These are phyloP conservation scores for Cricetomys ansorgei DNA, from an alignment of 2,113 vertebrate species.

Conservation along the genomic window DNA sequence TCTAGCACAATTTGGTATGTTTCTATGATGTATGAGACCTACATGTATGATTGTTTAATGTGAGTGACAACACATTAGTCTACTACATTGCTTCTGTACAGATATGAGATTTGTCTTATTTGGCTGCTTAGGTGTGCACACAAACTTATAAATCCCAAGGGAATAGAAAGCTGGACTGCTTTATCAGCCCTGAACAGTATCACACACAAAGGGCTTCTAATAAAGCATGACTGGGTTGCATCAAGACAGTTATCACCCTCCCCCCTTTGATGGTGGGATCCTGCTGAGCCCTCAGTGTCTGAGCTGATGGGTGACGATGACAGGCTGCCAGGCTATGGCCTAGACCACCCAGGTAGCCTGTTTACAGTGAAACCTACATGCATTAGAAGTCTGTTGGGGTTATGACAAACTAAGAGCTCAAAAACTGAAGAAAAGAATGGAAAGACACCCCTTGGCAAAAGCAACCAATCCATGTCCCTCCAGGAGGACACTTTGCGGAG, in stretches of 20 bases:
- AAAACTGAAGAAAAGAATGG: not conserved
- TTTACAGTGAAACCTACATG: not conserved
- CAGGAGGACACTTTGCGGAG: not conserved
- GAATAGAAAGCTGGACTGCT: not conserved
- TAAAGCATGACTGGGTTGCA: not conserved
- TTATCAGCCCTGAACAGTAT: not conserved
- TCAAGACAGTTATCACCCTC: not conserved
- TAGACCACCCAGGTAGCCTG: not conserved
- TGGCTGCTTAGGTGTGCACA: not conserved
- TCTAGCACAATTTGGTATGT: not conserved
- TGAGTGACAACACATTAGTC: not conserved
- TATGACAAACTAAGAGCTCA: slow-evolving; percentile 34
- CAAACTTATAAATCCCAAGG: slow-evolving; percentile 7
- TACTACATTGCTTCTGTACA: not conserved
- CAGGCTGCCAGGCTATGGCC: not conserved
- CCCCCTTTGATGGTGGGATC: not conserved
- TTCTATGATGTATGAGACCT: not conserved
- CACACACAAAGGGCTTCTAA: not conserved
- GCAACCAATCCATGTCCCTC: not conserved
- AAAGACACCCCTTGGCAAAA: not conserved
- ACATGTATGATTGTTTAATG: not conserved
- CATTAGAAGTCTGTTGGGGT: not conserved
- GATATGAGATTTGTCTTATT: slow-evolving; percentile 24
- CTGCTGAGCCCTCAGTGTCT: not conserved
- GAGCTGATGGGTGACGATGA: not conserved